Evolutionary conservation across 1,140 invertebrate genomes (phyloP), one percentile per base, ranked within the genome.

Genomic region (Trissolcus basalis): DNA sequence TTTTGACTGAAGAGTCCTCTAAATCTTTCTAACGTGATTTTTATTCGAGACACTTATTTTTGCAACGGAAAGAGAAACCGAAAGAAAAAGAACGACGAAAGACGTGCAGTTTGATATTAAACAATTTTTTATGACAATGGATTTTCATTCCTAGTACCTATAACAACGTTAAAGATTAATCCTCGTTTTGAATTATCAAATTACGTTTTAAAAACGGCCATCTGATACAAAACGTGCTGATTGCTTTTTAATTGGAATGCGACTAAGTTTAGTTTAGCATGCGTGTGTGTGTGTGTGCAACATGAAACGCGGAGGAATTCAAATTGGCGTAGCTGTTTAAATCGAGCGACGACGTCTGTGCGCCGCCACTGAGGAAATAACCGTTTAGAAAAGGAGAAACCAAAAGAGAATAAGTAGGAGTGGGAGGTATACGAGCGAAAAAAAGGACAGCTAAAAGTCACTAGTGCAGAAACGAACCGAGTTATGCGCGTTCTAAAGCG

Each of bases 311-410:
- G 64, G 74, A 71, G 81, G 77, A 82, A 81, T 82, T 80, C 79
- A 74, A 77, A 81, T 81, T 77, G 72, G 71, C 71, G 77, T 68
- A 69, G 77, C 79, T 82, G 79, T 82, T 82, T 81, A 81, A 82
- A 80, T 82, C 77, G 76, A 69, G 68, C 73, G 65, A 70, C 70
- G 60, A 69, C 79, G 74, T 75, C 71, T 71, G 68, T 56, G 67
- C 69, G 55, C 65, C 59, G 73, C 70, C 70, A 65, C 58, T 63
- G 65, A 79, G 59, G 71, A 78, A 81, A 79, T 79, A 77, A 78
- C 72, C 77, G 65, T 81, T 81, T 70, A 77, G 75, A 71, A 69
- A 77, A 77, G 67, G 48, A 76, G 65, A 64, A 76, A 64, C 60
- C 45, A 56, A 75, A 71, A 56, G 61, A 58, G 45, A 54, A 60